Evolutionary conservation across 2,888 invertebrate genomes (phyloP), one percentile per base, ranked within the genome.

Genomic region (Dimorphilus gyrociliatus): DNA sequence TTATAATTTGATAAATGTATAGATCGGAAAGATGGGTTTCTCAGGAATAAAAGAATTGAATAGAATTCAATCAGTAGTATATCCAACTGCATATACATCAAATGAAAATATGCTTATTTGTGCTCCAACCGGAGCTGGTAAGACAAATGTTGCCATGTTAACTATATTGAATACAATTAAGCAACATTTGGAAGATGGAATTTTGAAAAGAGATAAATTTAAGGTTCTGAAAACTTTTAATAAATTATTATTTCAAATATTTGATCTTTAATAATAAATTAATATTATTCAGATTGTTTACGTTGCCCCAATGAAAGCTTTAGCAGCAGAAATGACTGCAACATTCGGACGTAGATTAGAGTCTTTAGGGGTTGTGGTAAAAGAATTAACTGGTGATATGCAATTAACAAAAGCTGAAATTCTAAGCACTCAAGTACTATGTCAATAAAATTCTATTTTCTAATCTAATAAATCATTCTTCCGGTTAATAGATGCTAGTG

Each of bases 231-330:
- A n/a, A n/a, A n/a, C n/a, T n/a, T n/a, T n/a, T n/a, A n/a, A n/a
- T n/a, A n/a, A n/a, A n/a, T n/a, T n/a, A n/a, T n/a, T n/a, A n/a
- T n/a, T n/a, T n/a, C n/a, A n/a, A n/a, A n/a, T n/a, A n/a, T n/a
- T n/a, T n/a, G n/a, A n/a, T n/a, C n/a, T n/a, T n/a, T n/a, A n/a
- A n/a, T n/a, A n/a, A n/a, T n/a, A n/a, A n/a, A n/a, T n/a, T n/a
- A n/a, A n/a, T 23, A 12, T 31, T 29, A 42, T 64, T 14, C 54
- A 82, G 77, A 86, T 97, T 46, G 80, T 99, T 29, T 97, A 99
- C 63, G 81, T 99, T 44, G 94, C 94, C 1, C 97, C 97, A 2
- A 99, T 97, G 97, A 99, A 97, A 67, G 97, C 97, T 0, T 64
- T 99, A 23, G 97, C 97, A 0, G 78, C 92, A 1, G 97, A 99